phyloP scores from a whole-genome alignment of 1,140 invertebrate genomes.

The Asobara japonica region DNA sequence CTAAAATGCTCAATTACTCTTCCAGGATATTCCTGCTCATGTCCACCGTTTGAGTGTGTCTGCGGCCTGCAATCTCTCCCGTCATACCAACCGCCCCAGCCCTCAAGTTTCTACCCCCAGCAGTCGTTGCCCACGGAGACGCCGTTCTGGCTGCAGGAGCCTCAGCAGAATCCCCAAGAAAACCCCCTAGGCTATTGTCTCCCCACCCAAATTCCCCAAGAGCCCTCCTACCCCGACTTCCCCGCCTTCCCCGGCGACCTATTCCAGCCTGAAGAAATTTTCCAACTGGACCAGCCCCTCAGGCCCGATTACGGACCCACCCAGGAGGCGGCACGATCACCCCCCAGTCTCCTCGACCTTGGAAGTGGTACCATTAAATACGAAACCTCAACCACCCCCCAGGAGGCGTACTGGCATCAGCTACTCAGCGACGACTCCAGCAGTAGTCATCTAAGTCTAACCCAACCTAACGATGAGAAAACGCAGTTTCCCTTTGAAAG shows the following conservation, averaged over 20 bases:
- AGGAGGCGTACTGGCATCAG: slow-evolving; percentile 59
- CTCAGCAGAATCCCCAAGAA: slow-evolving; percentile 44
- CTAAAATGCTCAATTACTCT: background rate
- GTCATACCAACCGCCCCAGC: slow-evolving; percentile 54
- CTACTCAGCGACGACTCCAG: slow-evolving; percentile 68
- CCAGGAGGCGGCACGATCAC: slow-evolving; percentile 69
- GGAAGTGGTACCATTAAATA: slow-evolving; percentile 75
- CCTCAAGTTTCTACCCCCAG: slow-evolving; percentile 42
- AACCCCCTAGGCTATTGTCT: slow-evolving; percentile 48
- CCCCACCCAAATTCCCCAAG: slow-evolving; percentile 53
- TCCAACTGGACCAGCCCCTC: slow-evolving; percentile 79
- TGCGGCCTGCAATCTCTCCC: slow-evolving; percentile 59
- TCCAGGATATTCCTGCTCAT: slow-evolving; percentile 72
- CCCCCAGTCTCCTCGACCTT: slow-evolving; percentile 76
- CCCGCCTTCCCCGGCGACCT: slow-evolving; percentile 72
- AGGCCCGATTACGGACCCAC: slow-evolving; percentile 69
- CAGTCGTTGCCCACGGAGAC: slow-evolving; percentile 46
- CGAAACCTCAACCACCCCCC: slow-evolving; percentile 48
- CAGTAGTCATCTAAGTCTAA: slow-evolving; percentile 50
- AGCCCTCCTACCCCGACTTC: slow-evolving; percentile 63
- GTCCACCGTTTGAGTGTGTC: slow-evolving; percentile 74
- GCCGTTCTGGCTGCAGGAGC: slow-evolving; percentile 58
- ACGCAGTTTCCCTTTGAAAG: slow-evolving; percentile 11
- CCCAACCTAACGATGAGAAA: slow-evolving; percentile 1
- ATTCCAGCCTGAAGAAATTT: slow-evolving; percentile 83